phyloP scores from a whole-genome alignment of 2,888 invertebrate species.

The Leucania comma region DNA sequence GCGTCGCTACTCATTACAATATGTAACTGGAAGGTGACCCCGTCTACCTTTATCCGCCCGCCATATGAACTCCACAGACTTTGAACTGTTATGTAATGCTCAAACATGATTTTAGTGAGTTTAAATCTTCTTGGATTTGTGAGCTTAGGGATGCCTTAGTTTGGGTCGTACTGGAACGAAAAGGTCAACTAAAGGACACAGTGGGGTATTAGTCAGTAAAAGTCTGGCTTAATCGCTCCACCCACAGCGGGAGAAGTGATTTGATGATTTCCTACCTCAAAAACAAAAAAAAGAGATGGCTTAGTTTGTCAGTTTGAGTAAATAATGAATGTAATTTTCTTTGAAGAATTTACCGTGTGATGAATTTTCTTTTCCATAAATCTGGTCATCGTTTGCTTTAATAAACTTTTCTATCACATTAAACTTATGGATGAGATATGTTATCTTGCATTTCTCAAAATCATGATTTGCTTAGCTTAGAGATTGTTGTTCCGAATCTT shows the following conservation, averaged over 20 bases:
- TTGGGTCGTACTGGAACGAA: too few relatives aligned
- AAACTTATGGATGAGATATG: neutral
- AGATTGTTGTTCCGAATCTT: too few relatives aligned
- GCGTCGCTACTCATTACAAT: conserved; percentile 49
- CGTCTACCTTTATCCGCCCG: conserved; percentile 67
- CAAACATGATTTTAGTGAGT: conserved; percentile 33
- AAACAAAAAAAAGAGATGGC: too few relatives aligned
- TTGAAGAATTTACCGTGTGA: neutral
- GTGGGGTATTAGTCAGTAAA: too few relatives aligned
- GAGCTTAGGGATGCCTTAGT: neutral
- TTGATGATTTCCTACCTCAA: too few relatives aligned
- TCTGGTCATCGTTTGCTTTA: neutral
- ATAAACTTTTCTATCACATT: neutral
- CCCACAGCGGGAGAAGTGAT: too few relatives aligned
- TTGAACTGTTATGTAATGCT: conserved; percentile 42
- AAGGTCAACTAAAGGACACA: too few relatives aligned
- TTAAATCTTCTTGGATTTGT: conserved; percentile 11
- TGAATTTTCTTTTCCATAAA: neutral
- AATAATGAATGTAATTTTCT: neutral
- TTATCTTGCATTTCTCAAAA: neutral
- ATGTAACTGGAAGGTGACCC: conserved; percentile 73
- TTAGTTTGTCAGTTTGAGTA: neutral
- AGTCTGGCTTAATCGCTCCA: too few relatives aligned
- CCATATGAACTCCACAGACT: conserved; percentile 59
- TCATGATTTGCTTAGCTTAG: neutral